phyloP scores from a whole-genome alignment of 2,888 invertebrate genomes.

The Norana najaformis region DNA sequence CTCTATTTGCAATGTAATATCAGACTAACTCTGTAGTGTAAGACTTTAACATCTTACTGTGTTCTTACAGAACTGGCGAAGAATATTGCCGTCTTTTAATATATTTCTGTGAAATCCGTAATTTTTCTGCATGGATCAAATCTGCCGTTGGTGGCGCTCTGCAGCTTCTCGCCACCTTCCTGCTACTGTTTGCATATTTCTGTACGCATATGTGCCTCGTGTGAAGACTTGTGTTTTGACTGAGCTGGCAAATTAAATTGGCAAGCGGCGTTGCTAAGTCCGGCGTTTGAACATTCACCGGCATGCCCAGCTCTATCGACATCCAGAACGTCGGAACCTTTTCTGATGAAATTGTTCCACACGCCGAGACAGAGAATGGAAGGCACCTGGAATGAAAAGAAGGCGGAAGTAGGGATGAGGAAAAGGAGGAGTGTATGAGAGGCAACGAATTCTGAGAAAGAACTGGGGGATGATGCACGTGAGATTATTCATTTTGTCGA shows the following conservation, averaged over 20 bases:
- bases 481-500: background rate
- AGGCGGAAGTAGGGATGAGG: background rate
- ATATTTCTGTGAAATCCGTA: background rate
- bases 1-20: too few relatives aligned
- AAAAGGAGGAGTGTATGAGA: background rate
- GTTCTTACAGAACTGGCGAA: background rate
- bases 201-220: background rate
- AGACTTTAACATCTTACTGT: background rate
- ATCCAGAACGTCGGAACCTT: background rate
- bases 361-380: background rate
- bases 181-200: background rate
- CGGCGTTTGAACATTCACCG: background rate
- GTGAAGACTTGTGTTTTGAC: background rate
- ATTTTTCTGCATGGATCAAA: background rate
- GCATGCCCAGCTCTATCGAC: background rate
- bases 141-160: background rate
- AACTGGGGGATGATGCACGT: background rate
- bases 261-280: background rate
- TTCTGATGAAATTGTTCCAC: background rate
- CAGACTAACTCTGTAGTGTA: too few relatives aligned
- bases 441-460: background rate
- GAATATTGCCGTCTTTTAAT: background rate
- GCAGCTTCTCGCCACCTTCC: background rate
- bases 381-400: background rate
- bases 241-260: slow-evolving; percentile 6